Base-by-base conservation (phyloP, 35 echinoderm and acorn worm genomes). In the Acanthaster planci region DNA sequence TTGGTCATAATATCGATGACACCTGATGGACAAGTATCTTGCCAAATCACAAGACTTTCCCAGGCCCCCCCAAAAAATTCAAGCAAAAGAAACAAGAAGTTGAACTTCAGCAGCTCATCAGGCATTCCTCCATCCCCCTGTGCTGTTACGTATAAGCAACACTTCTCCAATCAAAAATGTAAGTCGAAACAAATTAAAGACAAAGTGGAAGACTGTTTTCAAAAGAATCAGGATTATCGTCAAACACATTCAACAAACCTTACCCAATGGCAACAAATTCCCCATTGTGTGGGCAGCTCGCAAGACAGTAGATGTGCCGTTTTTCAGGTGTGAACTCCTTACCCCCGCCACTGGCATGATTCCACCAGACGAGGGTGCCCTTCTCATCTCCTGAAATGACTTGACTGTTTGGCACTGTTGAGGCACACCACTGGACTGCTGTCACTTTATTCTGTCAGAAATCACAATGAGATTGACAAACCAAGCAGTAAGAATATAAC, bases 321-420 rank as follows among this genome's bases (percentile, higher is more conserved):
- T 77, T 80, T 23, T 97, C 95, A n/a, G 90, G 95, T 40, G 47
- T 84, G 30, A 92, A 87, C 10, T 77, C 51, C 56, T 79, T 93
- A 27, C 39, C 15, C 35, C 88, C 88, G 83, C 80, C 84, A 42
- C 60, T 86, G 51, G 37, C 39, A 10, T 79, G 77, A 80, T 93
- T 90, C 95, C 95, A 97, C 44, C 83, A 89, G 9, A 97, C 67
- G 14, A 97, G 72, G n/a, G 55, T 50, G 26, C 95, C 95, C 80
- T 93, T 93, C 31, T 93, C 94, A 93, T 97, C 94, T 78, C 90
- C 90, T 37, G 94, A 85, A 34, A 87, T 77, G 6, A 97, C 40
- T 3, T 93, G 60, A 76, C 87, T 85, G 30, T 87, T 77, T 22
- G 67, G 60, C 9, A 84, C 12, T 29, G 57, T 40, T 31, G 86